Conservation (phyloP, 1,140 invertebrate species). For the Sycobia sp. region DNA sequence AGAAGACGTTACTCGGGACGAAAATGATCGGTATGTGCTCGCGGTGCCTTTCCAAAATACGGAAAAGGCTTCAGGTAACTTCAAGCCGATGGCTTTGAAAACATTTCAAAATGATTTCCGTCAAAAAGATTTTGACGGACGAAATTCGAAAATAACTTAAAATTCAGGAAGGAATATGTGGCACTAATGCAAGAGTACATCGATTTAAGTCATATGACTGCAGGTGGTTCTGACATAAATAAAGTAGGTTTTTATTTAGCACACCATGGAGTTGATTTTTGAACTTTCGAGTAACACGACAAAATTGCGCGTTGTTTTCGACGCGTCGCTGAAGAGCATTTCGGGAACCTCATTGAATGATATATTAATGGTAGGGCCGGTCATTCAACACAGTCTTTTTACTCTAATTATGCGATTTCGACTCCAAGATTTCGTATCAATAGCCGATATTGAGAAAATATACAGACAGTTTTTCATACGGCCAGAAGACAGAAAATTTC, state of each 20-base stretch:
- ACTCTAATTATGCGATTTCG: constrained; percentile 3
- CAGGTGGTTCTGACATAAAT: background rate
- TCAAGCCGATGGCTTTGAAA: background rate
- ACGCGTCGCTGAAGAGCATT: background rate
- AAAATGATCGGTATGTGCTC: constrained; percentile 12
- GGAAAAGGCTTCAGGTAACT: background rate
- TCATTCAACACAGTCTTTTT: too few species aligned
- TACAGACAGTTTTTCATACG: constrained; percentile 14
- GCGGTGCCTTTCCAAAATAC: constrained; percentile 14
- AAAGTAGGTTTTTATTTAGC: background rate
- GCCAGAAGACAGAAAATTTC: constrained; percentile 1
- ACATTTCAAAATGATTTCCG: background rate
- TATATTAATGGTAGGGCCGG: too few species aligned
- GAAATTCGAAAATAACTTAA: constrained; percentile 30
- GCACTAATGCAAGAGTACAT: constrained; percentile 51
- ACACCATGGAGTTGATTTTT: background rate
- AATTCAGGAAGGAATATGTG: constrained; percentile 41
- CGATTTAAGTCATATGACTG: constrained; percentile 47
- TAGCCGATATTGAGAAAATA: constrained; percentile 28
- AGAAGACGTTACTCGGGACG: background rate
- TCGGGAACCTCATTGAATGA: background rate
- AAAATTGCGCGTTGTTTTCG: constrained; percentile 3
- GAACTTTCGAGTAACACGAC: background rate
- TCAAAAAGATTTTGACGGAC: too few species aligned
- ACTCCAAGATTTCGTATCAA: background rate